Percentiles rank a stretch among this genome's conserved stretches.
These are phyloP conservation scores for Coccyzus lansbergi DNA, from an alignment of 2,797 vertebrate genomes.

Conservation along the genomic window DNA sequence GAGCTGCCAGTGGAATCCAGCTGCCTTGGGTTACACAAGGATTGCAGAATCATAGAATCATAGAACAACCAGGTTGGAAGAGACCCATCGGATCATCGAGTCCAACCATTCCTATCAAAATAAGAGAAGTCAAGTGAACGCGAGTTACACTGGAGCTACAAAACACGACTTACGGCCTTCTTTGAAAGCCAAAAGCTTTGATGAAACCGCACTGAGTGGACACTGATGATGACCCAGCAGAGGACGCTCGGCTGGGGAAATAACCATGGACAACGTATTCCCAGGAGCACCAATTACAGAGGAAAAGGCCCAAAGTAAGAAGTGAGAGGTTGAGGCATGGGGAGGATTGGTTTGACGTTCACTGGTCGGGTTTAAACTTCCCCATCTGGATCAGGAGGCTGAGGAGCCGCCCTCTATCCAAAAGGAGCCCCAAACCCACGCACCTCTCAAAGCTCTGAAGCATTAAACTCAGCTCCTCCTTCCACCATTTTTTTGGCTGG, in stretches of 20 bases:
- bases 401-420: neutral
- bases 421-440: neutral
- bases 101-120: no score
- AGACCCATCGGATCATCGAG: no score
- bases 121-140: no score
- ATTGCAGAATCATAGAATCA: no score
- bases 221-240: neutral
- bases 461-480: neutral
- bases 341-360: neutral
- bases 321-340: neutral
- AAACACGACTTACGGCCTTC: neutral
- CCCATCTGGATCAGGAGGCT: neutral
- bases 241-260: neutral
- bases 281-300: neutral
- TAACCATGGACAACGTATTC: neutral
- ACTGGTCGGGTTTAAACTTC: neutral
- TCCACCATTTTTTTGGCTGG: neutral
- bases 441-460: neutral
- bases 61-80: no score
- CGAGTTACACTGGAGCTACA: neutral
- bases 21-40: fast-evolving
- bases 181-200: neutral
- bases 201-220: neutral
- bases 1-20: neutral
- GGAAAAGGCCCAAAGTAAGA: neutral